These are phyloP conservation scores for Neoitamus cyanurus DNA, from an alignment of 2,888 invertebrate species.

Conservation along the genomic window DNA sequence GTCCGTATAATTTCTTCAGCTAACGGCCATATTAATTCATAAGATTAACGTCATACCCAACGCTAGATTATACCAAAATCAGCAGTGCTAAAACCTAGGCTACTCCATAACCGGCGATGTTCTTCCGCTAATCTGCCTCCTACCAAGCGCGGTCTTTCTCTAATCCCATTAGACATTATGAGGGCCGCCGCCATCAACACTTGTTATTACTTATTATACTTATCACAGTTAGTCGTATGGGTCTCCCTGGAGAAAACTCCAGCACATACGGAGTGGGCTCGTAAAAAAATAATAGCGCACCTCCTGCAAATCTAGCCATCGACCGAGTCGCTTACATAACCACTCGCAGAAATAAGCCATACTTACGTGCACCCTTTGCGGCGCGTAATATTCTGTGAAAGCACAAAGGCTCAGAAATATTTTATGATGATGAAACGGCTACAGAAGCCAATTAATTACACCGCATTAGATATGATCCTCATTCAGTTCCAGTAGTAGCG, in stretches of 20 bases:
- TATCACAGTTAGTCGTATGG: background rate
- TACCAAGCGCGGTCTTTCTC: background rate
- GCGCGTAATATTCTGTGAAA: background rate
- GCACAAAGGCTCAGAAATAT: background rate
- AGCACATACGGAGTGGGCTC: background rate
- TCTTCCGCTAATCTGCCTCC: background rate
- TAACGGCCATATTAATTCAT: background rate
- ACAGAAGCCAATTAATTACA: slow-evolving; percentile 27
- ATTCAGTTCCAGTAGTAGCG: background rate
- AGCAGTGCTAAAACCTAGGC: background rate
- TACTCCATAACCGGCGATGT: background rate
- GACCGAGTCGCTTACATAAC: background rate
- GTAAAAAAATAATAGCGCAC: background rate
- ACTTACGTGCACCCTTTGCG: background rate
- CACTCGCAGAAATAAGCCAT: background rate
- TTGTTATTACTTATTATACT: background rate
- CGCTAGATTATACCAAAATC: background rate
- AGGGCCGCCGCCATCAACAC: background rate
- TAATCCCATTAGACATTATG: background rate
- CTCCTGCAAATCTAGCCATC: background rate
- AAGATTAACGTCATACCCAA: background rate
- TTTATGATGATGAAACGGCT: background rate
- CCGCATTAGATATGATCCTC: slow-evolving; percentile 18
- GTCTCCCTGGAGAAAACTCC: background rate
- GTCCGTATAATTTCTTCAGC: background rate